Base-by-base conservation (phyloP, 2,797 vertebrate genomes). In the Myoxocephalus aenaeus region DNA sequence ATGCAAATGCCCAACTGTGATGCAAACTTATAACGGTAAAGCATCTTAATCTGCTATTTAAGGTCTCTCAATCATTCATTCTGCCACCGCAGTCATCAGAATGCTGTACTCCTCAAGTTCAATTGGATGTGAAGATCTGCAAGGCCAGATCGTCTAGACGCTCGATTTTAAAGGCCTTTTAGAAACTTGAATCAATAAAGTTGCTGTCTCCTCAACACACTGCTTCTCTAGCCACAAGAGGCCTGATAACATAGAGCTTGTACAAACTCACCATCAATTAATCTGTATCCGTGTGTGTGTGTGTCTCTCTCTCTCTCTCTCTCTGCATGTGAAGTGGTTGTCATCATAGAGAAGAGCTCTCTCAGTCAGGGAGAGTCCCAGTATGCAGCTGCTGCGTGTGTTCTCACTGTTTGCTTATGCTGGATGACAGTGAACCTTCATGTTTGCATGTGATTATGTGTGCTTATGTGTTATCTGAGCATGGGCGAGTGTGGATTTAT, bases 131-230 rank as follows among this genome's bases (percentile, higher is more conserved):
- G 36, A 83, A 65, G 44, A 22, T 72, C 71, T 9, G 4, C 44
- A 22, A 36, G 69, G 68, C 68, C 29, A 22, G 7, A 46, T 82
- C 3, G 40, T 84, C 85, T 80, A 79, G 82, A 84, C 58, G 0
- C 59, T 85, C 32, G 0, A 56, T 85, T 88, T 86, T 53, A 88
- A 90, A 86, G 38, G 77, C 62, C 74, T 82, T 87, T 91, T 77
- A 69, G 85, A 87, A 87, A 76, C 64, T 65, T 44, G 15, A 86
- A 89, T 91, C 80, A 73, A 86, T 86, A 79, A 78, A 75, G 54
- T 56, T 82, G 80, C 70, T 36, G 76, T 80, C 80, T 89, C 82
- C 77, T 89, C 81, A 83, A 70, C 76, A 13, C 70, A 13, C 73
- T 2, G 57, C 70, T 68, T 76, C 66, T 56, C 50, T 15, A n/a